A percentile compares a stretch with the other conserved stretches of the same genome.
Conservation (phyloP, 1,140 invertebrate species). For the Artemia franciscana region DNA sequence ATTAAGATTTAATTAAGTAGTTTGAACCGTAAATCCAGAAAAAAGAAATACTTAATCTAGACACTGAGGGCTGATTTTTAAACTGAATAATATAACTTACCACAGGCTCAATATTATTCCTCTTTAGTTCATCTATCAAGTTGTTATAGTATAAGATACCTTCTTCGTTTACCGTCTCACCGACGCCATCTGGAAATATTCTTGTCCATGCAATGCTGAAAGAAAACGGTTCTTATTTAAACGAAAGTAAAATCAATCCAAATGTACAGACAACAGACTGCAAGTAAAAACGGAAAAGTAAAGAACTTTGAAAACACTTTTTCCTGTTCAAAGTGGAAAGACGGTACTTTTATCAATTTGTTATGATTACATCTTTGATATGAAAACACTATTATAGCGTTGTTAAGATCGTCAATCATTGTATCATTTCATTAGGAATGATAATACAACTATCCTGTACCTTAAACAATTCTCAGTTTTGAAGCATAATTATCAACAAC, state of each 20-base stretch:
- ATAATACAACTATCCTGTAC: too few relatives aligned
- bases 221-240: conserved; percentile 11
- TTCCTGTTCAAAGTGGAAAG: too few relatives aligned
- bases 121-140: conserved; percentile 16
- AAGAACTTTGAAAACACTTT: not conserved
- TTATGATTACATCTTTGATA: not conserved
- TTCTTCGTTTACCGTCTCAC: conserved; percentile 15
- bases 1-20: too few relatives aligned
- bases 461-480: too few relatives aligned
- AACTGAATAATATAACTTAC: conserved; percentile 16
- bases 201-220: conserved; percentile 35
- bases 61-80: too few relatives aligned
- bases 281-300: not conserved
- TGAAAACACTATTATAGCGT: too few relatives aligned
- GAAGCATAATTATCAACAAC: too few relatives aligned
- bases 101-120: conserved; percentile 15
- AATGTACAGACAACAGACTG: not conserved
- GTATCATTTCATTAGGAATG: too few relatives aligned
- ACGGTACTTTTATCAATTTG: too few relatives aligned
- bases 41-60: too few relatives aligned
- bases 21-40: too few relatives aligned
- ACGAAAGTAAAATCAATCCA: not conserved
- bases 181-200: conserved; percentile 34
- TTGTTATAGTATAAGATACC: conserved; percentile 18
- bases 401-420: too few relatives aligned